These are phyloP conservation scores for Paraescarpia echinospica DNA, from an alignment of 1,140 invertebrate genomes.

Conservation along the genomic window DNA sequence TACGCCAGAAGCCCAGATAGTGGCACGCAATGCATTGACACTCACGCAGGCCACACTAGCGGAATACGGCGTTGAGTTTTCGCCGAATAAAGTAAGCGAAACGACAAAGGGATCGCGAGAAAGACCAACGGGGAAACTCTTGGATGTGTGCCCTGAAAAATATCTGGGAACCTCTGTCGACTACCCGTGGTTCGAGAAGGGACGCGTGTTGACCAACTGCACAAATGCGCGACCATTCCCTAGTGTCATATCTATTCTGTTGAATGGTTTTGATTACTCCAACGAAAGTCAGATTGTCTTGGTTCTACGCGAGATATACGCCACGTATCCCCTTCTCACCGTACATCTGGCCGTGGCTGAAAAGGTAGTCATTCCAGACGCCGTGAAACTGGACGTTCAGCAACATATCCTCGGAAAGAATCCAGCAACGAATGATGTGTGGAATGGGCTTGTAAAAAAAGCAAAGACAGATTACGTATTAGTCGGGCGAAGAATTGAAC, in stretches of 20 bases:
- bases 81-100: not conserved
- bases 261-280: not conserved
- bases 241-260: not conserved
- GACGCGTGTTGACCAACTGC: not conserved
- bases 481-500: not conserved
- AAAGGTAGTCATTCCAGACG: not conserved
- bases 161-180: not conserved
- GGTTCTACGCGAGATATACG: not conserved
- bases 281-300: not conserved
- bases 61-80: not conserved
- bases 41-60: not conserved
- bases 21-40: not conserved
- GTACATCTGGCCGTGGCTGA: not conserved
- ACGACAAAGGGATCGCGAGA: not conserved
- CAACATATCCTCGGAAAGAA: not conserved
- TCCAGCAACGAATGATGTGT: not conserved
- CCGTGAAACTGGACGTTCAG: not conserved
- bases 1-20: not conserved
- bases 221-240: not conserved
- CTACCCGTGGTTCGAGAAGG: not conserved
- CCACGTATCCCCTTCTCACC: not conserved
- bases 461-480: not conserved
- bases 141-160: not conserved
- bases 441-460: not conserved
- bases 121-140: not conserved